These are phyloP conservation scores for Sicus ferrugineus DNA, from an alignment of 2,888 invertebrate species.

Conservation along the genomic window DNA sequence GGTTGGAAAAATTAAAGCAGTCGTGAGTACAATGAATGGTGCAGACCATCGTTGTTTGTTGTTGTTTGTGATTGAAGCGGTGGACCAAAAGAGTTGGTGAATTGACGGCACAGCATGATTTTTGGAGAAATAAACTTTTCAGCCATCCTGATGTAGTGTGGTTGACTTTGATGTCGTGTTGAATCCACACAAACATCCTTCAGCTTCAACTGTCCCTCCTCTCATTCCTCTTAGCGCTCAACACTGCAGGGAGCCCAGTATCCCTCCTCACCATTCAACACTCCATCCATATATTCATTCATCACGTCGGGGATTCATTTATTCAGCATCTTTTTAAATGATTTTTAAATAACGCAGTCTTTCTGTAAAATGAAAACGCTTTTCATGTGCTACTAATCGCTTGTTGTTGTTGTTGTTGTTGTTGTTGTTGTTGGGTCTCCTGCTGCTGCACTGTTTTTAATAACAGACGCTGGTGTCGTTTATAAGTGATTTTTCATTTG, in stretches of 20 bases:
- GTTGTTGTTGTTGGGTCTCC: not conserved
- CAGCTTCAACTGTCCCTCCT: too few relatives aligned
- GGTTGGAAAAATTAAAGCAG: not conserved
- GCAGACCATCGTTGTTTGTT: not conserved
- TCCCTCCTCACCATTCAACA: not conserved
- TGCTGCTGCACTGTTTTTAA: not conserved
- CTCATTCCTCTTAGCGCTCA: too few relatives aligned
- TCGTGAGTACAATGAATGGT: not conserved
- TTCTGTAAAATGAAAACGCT: not conserved
- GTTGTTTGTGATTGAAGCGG: too few relatives aligned
- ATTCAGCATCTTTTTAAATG: not conserved
- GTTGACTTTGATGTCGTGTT: too few relatives aligned
- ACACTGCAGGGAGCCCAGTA: too few relatives aligned
- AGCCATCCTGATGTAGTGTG: too few relatives aligned
- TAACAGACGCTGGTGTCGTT: constrained; percentile 12
- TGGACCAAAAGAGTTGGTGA: too few relatives aligned
- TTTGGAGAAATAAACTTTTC: too few relatives aligned
- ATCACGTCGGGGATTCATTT: too few relatives aligned
- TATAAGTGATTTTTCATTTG: constrained; percentile 32
- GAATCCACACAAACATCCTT: too few relatives aligned
- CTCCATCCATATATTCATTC: not conserved
- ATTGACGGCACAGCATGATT: not conserved
- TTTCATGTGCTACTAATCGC: not conserved
- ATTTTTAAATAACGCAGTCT: not conserved
- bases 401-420: not conserved